Base-by-base conservation (phyloP, 2,113 vertebrate species). In the Grus americana region DNA sequence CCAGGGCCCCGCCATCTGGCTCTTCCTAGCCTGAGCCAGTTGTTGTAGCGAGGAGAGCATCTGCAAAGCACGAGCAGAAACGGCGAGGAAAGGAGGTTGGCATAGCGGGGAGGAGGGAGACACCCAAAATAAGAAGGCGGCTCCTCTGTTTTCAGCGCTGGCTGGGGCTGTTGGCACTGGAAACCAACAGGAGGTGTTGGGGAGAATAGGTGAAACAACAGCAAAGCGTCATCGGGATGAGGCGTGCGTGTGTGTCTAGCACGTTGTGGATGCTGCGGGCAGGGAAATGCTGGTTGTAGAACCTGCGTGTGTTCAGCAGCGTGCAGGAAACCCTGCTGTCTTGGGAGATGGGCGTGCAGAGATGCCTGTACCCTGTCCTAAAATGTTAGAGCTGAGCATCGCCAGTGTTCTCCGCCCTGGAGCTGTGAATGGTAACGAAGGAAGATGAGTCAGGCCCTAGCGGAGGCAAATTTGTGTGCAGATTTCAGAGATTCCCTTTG, bases 1-100 rank as follows among this genome's bases (percentile, higher is more conserved):
- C 55, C 70, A 34, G 50, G 11, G 36, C 40, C 49, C 2, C 1
- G 0, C 6, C 42, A 3, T 36, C 44, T 66, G 30, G 3, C 81
- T 71, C 87, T 63, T 42, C 23, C 36, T 5, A 22, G 44, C 75
- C 52, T 7, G 30, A 71, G 59, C n/a, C 10, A 1, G 32, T 54
- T 32, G 38, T 12, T 15, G 30, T 59, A 46, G 40, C 12, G 26
- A 30, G 50, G 38, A 50, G 32, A 30, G 15, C 23, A 42, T 34
- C 30, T 61, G 58, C 44, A 21, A 52, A 54, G 63, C 3, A 30
- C 46, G 26, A 47, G 13, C 29, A 70, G 57, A 52, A 59, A 34
- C 4, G 52, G 57, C 1, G 0, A 49, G 78, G 46, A 34, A 42
- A 24, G n/a, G 30, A 49, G 65, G 52, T 26, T 71, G 58, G 58